Evolutionary conservation across 30 jellyfish, hydroid and myxozoan species (phyloP).

Genomic region (Sanderia malayensis): DNA sequence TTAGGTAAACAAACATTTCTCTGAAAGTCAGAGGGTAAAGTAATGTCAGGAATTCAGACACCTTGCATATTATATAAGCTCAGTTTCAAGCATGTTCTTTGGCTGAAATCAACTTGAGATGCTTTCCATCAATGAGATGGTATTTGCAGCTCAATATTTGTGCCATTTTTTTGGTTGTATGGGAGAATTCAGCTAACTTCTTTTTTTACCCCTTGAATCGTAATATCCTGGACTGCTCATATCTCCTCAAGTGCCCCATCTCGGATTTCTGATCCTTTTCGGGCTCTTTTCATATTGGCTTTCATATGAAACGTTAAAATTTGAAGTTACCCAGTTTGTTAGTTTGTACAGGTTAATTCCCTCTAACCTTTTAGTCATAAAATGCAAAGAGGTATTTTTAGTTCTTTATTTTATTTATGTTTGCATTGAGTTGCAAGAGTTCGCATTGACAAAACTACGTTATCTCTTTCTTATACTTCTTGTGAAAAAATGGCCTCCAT

Average conservation of each 20-base stretch:
- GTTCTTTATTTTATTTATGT: too few relatives aligned
- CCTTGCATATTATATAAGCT: background rate
- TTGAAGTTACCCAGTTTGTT: background rate
- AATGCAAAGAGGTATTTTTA: too few relatives aligned
- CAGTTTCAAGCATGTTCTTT: background rate
- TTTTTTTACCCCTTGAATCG: background rate
- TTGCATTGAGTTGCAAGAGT: too few relatives aligned
- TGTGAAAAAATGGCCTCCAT: too few relatives aligned
- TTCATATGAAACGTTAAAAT: background rate
- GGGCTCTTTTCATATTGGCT: background rate
- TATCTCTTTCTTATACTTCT: too few relatives aligned
- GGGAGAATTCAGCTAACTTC: background rate
- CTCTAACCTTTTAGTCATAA: too few relatives aligned
- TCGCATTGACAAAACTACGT: too few relatives aligned
- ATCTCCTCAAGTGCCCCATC: background rate
- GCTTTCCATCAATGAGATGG: background rate
- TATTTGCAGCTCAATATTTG: background rate
- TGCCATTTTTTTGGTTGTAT: background rate
- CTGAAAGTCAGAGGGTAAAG: background rate
- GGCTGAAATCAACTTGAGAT: background rate
- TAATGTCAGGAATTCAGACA: background rate
- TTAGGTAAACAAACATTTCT: background rate
- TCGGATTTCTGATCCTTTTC: background rate
- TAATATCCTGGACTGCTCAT: background rate
- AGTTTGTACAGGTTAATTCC: too few relatives aligned